Evolutionary conservation across 2,113 vertebrate genomes (phyloP).

Genomic region (Euleptes europaea): DNA sequence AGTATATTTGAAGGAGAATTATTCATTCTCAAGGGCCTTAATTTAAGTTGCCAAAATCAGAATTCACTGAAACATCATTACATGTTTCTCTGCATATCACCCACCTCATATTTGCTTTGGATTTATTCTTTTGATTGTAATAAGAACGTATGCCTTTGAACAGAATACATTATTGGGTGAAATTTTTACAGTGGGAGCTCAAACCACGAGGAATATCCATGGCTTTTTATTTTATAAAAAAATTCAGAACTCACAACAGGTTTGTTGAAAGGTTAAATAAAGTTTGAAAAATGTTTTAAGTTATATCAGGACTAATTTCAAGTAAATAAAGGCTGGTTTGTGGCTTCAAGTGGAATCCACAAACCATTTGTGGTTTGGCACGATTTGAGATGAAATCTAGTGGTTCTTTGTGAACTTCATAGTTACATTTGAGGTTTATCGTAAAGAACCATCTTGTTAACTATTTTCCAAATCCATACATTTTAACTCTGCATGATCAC

Average conservation of each 20-base stretch:
- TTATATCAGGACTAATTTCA: conserved; percentile 41
- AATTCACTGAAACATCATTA: conserved; percentile 54
- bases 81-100: neutral
- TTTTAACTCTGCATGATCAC: neutral
- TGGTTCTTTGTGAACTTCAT: neutral
- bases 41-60: conserved; percentile 59
- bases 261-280: conserved; percentile 49
- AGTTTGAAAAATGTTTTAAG: conserved; percentile 54
- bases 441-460: neutral
- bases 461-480: neutral
- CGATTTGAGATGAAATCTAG: conserved; percentile 26
- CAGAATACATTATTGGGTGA: conserved; percentile 59
- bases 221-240: conserved; percentile 62
- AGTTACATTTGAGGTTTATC: neutral
- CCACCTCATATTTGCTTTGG: neutral
- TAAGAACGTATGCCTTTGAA: conserved; percentile 54
- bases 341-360: conserved; percentile 35
- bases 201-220: conserved; percentile 55
- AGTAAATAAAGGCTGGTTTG: conserved; percentile 48
- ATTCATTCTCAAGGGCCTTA: conserved; percentile 49
- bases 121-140: conserved; percentile 60
- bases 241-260: conserved; percentile 54
- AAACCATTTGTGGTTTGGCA: conserved; percentile 43
- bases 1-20: conserved; percentile 56
- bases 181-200: conserved; percentile 58